Percentiles rank a stretch among this genome's conserved stretches.
phyloP scores from a whole-genome alignment of 2,888 invertebrate species.

The Listrodromus nycthemerus region DNA sequence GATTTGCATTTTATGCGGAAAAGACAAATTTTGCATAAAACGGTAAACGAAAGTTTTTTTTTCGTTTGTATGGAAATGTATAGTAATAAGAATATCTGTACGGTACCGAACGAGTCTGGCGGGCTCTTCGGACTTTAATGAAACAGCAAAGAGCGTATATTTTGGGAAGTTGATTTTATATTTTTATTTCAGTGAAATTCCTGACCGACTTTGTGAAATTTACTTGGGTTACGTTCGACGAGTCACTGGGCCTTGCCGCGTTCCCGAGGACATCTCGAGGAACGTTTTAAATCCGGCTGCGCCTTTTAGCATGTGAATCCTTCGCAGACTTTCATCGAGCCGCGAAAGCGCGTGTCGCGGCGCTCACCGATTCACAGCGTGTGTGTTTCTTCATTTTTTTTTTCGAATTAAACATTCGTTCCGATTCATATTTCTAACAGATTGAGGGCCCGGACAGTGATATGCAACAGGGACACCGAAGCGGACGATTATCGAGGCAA shows the following conservation, averaged over 20 bases:
- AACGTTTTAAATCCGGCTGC: slow-evolving; percentile 15
- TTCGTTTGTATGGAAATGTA: too few relatives aligned
- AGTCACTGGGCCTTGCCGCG: background rate
- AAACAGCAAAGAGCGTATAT: background rate
- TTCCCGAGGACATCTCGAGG: slow-evolving; percentile 44
- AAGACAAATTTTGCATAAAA: too few relatives aligned
- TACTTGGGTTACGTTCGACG: background rate
- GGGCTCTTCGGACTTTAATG: background rate
- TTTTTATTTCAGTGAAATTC: slow-evolving; percentile 58
- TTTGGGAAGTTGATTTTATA: slow-evolving; percentile 7
- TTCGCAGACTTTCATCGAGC: slow-evolving; percentile 56
- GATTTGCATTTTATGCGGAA: too few relatives aligned
- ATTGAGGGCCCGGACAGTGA: background rate
- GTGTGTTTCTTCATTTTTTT: slow-evolving; percentile 12
- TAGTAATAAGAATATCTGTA: background rate
- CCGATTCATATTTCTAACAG: background rate
- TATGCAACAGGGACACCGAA: background rate
- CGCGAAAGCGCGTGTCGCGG: slow-evolving; percentile 43
- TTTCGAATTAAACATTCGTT: slow-evolving; percentile 18
- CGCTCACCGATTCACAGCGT: background rate
- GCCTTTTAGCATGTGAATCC: slow-evolving; percentile 15
- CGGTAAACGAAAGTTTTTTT: too few relatives aligned
- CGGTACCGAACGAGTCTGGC: background rate
- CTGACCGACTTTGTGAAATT: slow-evolving; percentile 58
- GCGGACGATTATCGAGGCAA: background rate